Conservation (phyloP, 1,140 invertebrate genomes). For the Rhagoletis pomonella region DNA sequence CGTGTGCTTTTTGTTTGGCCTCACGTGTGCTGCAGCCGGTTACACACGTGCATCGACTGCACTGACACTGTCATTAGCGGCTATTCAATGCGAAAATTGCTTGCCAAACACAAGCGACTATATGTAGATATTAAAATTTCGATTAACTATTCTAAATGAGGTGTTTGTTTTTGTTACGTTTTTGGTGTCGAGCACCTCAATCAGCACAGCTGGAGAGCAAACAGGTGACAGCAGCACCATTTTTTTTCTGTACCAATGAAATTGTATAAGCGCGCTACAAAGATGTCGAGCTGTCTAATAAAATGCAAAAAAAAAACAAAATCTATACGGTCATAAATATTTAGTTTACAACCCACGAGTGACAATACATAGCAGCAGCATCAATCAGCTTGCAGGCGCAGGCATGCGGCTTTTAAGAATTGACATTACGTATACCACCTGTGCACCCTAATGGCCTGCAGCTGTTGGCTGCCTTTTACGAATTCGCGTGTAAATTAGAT, state of each 20-base stretch:
- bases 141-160: neutral
- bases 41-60: neutral
- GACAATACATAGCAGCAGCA: neutral
- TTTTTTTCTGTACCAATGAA: neutral
- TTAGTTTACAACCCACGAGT: neutral
- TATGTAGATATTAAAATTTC: neutral
- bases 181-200: neutral
- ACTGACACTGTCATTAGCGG: neutral
- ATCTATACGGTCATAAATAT: neutral
- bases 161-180: neutral
- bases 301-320: conserved; percentile 7
- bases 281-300: neutral
- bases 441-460: neutral
- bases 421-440: conserved; percentile 7
- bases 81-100: neutral
- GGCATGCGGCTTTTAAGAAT: neutral
- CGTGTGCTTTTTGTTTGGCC: neutral
- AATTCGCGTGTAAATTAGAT: neutral
- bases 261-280: too few species aligned
- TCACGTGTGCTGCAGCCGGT: conserved; percentile 33
- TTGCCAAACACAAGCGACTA: neutral
- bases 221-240: neutral
- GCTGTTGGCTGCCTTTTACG: neutral
- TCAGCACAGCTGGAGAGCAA: conserved; percentile 19
- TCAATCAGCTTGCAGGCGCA: neutral